Evolutionary conservation across 35 echinoderm and acorn worm genomes (phyloP).

Genomic region (Strongylocentrotus purpuratus): DNA sequence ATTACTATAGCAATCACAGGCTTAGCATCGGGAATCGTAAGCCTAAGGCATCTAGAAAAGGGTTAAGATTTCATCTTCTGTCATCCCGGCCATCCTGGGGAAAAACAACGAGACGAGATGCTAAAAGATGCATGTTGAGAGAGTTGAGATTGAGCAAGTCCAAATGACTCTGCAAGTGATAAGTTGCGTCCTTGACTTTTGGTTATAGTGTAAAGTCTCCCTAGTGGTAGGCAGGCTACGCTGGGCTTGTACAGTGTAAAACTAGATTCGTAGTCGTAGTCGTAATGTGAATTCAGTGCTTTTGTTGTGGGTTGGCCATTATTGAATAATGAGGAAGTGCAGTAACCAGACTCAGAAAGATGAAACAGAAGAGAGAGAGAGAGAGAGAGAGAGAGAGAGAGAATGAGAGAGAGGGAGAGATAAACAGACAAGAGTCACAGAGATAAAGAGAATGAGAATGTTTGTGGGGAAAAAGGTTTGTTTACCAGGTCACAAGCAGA

Average conservation of each 20-base stretch:
- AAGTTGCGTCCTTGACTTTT: neutral
- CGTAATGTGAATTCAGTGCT: neutral
- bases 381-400: neutral
- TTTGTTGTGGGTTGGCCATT: neutral
- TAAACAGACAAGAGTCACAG: too few species aligned
- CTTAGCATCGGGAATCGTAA: neutral
- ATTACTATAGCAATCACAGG: neutral
- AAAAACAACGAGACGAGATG: neutral
- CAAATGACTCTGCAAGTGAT: neutral
- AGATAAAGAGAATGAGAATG: too few species aligned
- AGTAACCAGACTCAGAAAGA: neutral
- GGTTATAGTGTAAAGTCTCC: neutral
- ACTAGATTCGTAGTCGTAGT: too few species aligned
- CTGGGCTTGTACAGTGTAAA: neutral
- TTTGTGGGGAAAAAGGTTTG: too few species aligned
- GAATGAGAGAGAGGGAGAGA: neutral
- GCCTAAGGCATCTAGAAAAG: neutral
- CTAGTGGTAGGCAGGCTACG: too few species aligned
- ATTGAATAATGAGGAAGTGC: neutral
- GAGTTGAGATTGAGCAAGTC: neutral
- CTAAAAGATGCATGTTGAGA: neutral
- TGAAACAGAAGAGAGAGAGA: neutral
- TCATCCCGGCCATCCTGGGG: neutral
- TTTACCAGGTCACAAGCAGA: too few species aligned
- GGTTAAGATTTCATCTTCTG: neutral